phyloP scores from a whole-genome alignment of 2,113 vertebrate species.

The Hiodon alosoides region DNA sequence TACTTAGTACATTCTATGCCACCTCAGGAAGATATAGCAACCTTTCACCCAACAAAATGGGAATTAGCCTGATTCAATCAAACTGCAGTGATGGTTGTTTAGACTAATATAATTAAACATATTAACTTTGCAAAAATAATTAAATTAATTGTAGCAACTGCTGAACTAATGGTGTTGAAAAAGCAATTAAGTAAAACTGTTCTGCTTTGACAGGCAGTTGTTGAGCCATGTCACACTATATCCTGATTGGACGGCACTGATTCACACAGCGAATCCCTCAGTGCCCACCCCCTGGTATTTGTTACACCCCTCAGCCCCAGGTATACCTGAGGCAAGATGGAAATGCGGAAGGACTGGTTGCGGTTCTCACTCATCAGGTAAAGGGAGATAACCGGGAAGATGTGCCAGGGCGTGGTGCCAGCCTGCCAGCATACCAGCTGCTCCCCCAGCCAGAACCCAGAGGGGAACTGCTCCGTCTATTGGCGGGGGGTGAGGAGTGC shows the following conservation, averaged over 20 bases:
- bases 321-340: slow-evolving; percentile 90
- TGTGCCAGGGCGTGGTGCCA: slow-evolving; percentile 94
- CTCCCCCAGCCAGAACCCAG: slow-evolving; percentile 93
- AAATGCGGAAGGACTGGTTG: slow-evolving; percentile 96
- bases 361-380: slow-evolving; percentile 94
- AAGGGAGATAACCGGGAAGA: slow-evolving; percentile 91
- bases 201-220: too few species aligned
- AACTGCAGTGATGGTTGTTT: neutral
- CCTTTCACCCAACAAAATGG: too few species aligned
- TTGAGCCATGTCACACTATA: too few species aligned
- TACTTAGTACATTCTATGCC: too few species aligned
- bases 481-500: slow-evolving; percentile 5
- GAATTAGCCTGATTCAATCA: too few species aligned
- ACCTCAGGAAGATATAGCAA: too few species aligned
- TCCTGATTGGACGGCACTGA: too few species aligned
- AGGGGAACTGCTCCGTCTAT: slow-evolving; percentile 92
- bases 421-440: slow-evolving; percentile 97
- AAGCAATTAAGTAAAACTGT: too few species aligned
- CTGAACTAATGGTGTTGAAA: too few species aligned
- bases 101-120: neutral
- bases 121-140: neutral
- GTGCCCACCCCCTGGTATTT: neutral
- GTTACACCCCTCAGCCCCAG: neutral
- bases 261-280: too few species aligned
- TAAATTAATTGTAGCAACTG: too few species aligned